phyloP scores from a whole-genome alignment of 2,797 vertebrate genomes.

The Scomberomorus guttatus region DNA sequence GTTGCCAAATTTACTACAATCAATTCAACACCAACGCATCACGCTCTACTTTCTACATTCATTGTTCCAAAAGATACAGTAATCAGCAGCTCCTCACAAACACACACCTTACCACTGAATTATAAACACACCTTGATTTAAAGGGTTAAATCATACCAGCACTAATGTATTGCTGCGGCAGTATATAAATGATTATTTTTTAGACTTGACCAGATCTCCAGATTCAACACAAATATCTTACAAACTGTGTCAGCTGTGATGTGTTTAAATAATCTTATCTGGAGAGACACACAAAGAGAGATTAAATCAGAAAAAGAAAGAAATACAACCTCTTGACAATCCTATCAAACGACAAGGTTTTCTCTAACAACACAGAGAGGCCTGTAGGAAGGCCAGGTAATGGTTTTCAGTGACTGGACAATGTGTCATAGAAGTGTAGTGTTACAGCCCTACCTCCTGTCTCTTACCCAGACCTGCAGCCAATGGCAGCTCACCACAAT shows the following conservation, averaged over 20 bases:
- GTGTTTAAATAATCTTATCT: slow-evolving; percentile 24
- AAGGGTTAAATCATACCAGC: not conserved
- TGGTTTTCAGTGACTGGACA: slow-evolving; percentile 72
- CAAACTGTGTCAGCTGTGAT: slow-evolving; percentile 27
- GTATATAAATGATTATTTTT: not conserved
- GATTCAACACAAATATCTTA: not conserved
- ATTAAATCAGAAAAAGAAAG: slow-evolving; percentile 18
- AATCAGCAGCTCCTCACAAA: not conserved
- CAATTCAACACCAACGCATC: not conserved
- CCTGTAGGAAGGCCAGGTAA: slow-evolving; percentile 72
- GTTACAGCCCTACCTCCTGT: slow-evolving; percentile 79
- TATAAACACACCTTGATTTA: slow-evolving; percentile 16
- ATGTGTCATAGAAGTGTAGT: slow-evolving; percentile 79
- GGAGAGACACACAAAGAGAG: not conserved
- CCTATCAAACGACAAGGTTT: slow-evolving; percentile 27
- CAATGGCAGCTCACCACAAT: slow-evolving; percentile 71
- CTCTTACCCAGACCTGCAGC: slow-evolving; percentile 57
- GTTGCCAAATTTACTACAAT: not conserved
- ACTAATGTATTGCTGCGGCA: not conserved
- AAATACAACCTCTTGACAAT: not conserved
- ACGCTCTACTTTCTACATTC: slow-evolving; percentile 8
- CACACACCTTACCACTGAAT: slow-evolving; percentile 3
- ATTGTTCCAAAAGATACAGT: not conserved
- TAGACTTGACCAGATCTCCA: not conserved
- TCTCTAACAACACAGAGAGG: slow-evolving; percentile 44